phyloP scores from a whole-genome alignment of 2,888 invertebrate genomes.

The Tineola bisselliella region DNA sequence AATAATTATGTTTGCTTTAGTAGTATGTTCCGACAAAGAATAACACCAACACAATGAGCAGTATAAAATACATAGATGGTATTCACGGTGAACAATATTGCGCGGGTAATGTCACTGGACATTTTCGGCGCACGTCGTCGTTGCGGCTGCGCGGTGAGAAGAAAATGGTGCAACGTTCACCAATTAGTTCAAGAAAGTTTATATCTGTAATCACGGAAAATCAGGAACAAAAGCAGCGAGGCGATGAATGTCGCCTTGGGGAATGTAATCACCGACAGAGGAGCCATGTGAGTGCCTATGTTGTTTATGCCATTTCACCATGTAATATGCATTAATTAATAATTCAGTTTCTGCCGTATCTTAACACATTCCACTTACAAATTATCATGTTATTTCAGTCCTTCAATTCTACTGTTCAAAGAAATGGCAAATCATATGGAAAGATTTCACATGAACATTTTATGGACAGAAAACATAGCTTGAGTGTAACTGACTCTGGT shows the following conservation, averaged over 20 bases:
- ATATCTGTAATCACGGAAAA: constrained; percentile 73
- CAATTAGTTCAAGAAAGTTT: constrained; percentile 59
- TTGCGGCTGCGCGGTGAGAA: constrained; percentile 75
- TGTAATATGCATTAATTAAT: not conserved
- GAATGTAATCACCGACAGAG: constrained; percentile 64
- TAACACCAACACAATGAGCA: constrained; percentile 1
- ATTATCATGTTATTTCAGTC: constrained; percentile 41
- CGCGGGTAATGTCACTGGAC: constrained; percentile 61
- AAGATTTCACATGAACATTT: constrained; percentile 41
- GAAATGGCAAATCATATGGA: constrained; percentile 47
- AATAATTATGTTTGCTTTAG: not conserved
- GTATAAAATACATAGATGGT: constrained; percentile 36
- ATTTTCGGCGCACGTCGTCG: constrained; percentile 72
- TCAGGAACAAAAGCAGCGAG: constrained; percentile 52
- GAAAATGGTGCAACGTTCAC: constrained; percentile 66
- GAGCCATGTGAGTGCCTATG: constrained; percentile 61
- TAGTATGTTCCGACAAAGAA: not conserved
- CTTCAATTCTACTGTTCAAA: constrained; percentile 48
- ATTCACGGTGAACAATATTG: constrained; percentile 62
- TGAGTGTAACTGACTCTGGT: constrained; percentile 57
- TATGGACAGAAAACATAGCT: constrained; percentile 30
- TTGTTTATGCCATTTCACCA: not conserved
- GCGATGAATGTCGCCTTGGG: constrained; percentile 52
- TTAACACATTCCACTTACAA: not conserved
- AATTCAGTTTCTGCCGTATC: not conserved